Evolutionary conservation across 2,888 invertebrate genomes (phyloP).

Genomic region (Dyspetes luteomarginatus): DNA sequence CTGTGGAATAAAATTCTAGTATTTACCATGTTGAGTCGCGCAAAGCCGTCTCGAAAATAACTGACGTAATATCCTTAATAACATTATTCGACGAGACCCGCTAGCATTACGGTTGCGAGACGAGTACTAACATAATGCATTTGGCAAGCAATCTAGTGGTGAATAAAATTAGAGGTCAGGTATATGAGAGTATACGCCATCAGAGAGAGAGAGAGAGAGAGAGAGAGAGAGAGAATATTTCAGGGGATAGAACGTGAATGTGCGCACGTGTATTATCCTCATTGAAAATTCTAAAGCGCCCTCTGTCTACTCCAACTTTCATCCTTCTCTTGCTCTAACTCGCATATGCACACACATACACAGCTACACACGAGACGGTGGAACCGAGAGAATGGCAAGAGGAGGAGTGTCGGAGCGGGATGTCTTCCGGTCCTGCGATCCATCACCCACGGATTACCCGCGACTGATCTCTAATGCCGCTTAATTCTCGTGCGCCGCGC

Average conservation of each 20-base stretch:
- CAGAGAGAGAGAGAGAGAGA: neutral
- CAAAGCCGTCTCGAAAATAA: too few species aligned
- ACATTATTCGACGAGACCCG: too few species aligned
- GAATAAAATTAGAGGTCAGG: conserved; percentile 36
- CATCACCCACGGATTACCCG: conserved; percentile 74
- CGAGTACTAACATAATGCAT: too few species aligned
- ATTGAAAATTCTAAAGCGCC: conserved; percentile 56
- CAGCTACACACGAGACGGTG: neutral
- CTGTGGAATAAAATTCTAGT: too few species aligned
- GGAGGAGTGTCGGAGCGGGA: conserved; percentile 23
- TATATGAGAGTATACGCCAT: conserved; percentile 4
- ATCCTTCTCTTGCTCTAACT: conserved; percentile 21
- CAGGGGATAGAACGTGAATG: conserved; percentile 10
- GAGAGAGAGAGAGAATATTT: neutral
- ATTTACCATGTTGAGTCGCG: too few species aligned
- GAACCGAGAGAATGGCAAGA: conserved; percentile 23
- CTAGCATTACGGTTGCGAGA: too few species aligned
- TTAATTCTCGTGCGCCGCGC: conserved; percentile 69
- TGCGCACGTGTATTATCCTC: conserved; percentile 47
- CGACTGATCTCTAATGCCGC: conserved; percentile 73
- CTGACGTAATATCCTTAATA: too few species aligned
- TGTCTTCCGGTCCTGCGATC: conserved; percentile 65
- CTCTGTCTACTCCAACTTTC: conserved; percentile 50
- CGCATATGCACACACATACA: neutral
- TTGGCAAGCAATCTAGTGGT: neutral